These are phyloP conservation scores for Mus pahari DNA, from an alignment of 2,113 vertebrate genomes.

Conservation along the genomic window DNA sequence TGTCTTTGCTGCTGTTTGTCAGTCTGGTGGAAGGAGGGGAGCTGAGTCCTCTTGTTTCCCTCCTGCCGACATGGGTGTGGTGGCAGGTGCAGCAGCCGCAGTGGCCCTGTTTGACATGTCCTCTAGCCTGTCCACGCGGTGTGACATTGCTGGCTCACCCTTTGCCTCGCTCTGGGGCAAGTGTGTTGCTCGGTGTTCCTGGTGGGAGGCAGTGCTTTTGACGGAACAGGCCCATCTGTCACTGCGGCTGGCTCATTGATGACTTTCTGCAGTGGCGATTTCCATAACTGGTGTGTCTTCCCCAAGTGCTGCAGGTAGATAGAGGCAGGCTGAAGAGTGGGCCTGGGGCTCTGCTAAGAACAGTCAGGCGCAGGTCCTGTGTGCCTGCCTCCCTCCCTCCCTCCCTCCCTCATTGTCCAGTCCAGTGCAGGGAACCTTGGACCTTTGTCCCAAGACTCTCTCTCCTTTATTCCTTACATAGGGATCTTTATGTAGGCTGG, in stretches of 20 bases:
- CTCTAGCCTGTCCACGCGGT: fast-evolving
- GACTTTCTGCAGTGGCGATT: fast-evolving
- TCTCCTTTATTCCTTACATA: not conserved
- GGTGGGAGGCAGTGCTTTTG: fast-evolving
- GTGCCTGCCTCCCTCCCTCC: too few species aligned
- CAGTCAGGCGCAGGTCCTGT: fast-evolving
- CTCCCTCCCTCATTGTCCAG: not conserved
- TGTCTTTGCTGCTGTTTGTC: not conserved
- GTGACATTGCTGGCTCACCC: fast-evolving
- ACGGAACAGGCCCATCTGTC: fast-evolving
- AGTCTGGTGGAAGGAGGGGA: not conserved
- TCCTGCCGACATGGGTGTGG: not conserved
- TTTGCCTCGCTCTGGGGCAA: not conserved
- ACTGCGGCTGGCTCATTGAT: fast-evolving
- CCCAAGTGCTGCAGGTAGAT: fast-evolving
- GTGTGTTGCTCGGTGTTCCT: fast-evolving
- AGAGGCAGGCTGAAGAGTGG: fast-evolving
- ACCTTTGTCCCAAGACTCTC: not conserved
- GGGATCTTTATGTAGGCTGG: not conserved
- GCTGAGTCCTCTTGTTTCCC: too few species aligned
- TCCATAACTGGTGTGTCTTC: fast-evolving
- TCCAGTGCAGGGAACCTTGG: fast-evolving
- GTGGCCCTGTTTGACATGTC: fast-evolving
- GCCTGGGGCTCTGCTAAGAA: not conserved
- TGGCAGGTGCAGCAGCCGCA: not conserved